Conservation (phyloP, 2,888 invertebrate genomes). For the Julus scanicus region DNA sequence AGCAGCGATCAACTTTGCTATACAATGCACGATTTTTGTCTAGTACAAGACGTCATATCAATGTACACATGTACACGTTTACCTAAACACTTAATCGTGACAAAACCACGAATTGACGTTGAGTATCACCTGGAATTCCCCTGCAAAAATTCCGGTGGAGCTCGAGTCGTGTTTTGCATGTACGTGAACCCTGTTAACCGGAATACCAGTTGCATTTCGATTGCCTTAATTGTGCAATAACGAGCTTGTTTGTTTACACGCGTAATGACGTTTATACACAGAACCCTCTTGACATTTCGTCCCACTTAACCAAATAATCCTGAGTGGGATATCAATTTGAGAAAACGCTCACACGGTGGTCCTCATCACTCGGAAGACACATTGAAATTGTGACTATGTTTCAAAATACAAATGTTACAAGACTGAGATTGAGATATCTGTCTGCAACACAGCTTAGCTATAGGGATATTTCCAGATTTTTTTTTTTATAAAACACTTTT, state of each 20-base stretch:
- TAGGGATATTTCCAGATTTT: too few species aligned
- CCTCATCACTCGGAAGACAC: background rate
- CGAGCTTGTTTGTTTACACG: constrained; percentile 12
- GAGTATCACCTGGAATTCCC: background rate
- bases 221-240: constrained; percentile 23
- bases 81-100: too few species aligned
- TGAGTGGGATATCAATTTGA: constrained; percentile 30
- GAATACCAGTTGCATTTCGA: constrained; percentile 28
- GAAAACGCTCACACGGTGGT: constrained; percentile 12
- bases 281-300: constrained; percentile 36
- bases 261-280: constrained; percentile 1
- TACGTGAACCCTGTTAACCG: background rate
- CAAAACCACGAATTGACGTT: too few species aligned
- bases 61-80: too few species aligned
- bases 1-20: too few species aligned
- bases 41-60: too few species aligned
- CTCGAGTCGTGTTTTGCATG: background rate
- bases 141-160: background rate
- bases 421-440: too few species aligned
- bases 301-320: constrained; percentile 21
- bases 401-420: too few species aligned
- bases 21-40: too few species aligned
- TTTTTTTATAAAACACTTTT: too few species aligned
- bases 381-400: too few species aligned
- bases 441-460: too few species aligned